Conservation (phyloP, 2,113 vertebrate genomes). For the Phrynosoma platyrhinos region DNA sequence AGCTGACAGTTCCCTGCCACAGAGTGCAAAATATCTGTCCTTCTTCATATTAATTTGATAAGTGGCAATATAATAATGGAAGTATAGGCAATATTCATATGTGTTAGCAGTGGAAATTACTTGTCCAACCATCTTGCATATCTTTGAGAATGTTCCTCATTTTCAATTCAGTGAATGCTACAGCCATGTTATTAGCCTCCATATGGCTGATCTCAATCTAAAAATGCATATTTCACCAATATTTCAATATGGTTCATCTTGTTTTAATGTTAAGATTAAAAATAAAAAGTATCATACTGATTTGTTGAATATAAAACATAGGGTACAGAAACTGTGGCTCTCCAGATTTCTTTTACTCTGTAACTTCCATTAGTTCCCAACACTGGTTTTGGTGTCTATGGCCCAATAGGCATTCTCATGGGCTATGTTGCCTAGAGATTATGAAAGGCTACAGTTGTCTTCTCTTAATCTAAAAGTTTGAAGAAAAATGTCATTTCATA, state of each 20-base stretch:
- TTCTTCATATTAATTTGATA: conserved; percentile 22
- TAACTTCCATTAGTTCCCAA: background rate
- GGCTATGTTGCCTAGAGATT: background rate
- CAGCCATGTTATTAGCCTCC: background rate
- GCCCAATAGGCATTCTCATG: no score
- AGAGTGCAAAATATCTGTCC: background rate
- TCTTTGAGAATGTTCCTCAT: background rate
- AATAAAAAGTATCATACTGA: no score
- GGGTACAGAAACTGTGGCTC: no score
- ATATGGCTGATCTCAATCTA: no score
- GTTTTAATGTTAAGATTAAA: no score
- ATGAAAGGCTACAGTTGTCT: background rate
- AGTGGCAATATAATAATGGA: conserved; percentile 2
- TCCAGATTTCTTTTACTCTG: background rate
- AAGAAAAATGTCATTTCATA: no score
- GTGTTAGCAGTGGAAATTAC: background rate
- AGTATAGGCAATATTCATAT: conserved; percentile 1
- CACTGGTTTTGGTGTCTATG: background rate
- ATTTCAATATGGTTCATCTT: background rate
- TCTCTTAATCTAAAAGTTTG: no score
- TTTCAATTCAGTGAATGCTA: background rate
- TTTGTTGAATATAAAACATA: no score
- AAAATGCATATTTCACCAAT: background rate
- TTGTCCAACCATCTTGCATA: background rate
- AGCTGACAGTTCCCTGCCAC: background rate